Percentiles rank a stretch among this genome's conserved stretches.
Evolutionary conservation across 2,797 vertebrate genomes (phyloP).

Genomic region (Onychomys leucogaster): DNA sequence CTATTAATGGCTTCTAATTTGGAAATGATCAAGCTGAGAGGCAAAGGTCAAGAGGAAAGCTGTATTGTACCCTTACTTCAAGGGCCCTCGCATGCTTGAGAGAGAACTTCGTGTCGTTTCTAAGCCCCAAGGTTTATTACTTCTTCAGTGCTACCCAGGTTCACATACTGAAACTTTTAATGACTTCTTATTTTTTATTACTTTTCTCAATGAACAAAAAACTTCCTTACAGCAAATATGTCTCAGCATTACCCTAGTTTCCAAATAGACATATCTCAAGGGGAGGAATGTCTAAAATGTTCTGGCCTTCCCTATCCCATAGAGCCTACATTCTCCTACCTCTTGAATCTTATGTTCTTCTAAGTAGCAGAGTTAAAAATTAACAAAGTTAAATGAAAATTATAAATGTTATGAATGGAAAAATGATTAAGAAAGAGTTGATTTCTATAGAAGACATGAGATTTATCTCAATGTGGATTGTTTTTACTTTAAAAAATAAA

Average conservation of each 20-base stretch:
- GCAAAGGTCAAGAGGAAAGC: constrained; percentile 53
- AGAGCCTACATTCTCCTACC: background rate
- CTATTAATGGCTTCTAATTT: constrained; percentile 65
- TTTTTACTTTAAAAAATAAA: background rate
- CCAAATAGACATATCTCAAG: background rate
- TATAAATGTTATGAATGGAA: constrained; percentile 13
- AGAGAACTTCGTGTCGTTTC: constrained; percentile 50
- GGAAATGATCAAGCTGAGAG: constrained; percentile 63
- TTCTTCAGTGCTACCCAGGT: constrained; percentile 12
- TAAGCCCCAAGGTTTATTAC: constrained; percentile 38
- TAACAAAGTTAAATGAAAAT: background rate
- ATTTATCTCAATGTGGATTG: background rate
- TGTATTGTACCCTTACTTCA: constrained; percentile 15
- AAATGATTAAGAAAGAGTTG: background rate
- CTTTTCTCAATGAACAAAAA: constrained; percentile 54
- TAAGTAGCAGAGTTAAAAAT: constrained; percentile 13
- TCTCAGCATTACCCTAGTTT: background rate
- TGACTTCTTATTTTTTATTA: constrained; percentile 30
- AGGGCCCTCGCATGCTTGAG: constrained; percentile 22
- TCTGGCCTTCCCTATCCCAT: background rate
- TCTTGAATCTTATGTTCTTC: background rate
- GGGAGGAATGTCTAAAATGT: background rate
- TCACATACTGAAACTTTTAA: constrained; percentile 44
- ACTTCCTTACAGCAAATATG: background rate
- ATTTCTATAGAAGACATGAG: background rate